These are phyloP conservation scores for Tribolium castaneum DNA, from an alignment of 1,140 invertebrate species.

Conservation along the genomic window DNA sequence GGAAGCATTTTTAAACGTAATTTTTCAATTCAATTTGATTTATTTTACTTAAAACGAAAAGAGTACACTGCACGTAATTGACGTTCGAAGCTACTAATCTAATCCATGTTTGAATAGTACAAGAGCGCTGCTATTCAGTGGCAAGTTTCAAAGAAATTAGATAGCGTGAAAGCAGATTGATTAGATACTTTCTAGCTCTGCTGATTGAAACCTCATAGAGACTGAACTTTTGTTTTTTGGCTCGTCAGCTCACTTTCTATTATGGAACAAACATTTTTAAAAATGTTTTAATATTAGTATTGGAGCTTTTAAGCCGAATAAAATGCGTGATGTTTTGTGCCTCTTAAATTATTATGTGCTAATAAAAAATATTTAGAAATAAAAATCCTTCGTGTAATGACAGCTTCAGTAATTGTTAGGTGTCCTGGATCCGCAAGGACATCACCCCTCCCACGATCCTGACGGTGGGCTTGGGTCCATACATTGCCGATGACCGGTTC, in stretches of 20 bases:
- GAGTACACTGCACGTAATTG: background rate
- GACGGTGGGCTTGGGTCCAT: slow-evolving; percentile 76
- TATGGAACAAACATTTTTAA: background rate
- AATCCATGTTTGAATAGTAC: background rate
- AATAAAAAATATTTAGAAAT: too few relatives aligned
- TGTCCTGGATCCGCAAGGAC: slow-evolving; percentile 75
- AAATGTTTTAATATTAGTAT: too few relatives aligned
- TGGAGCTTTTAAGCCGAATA: too few relatives aligned
- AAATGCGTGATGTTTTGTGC: too few relatives aligned
- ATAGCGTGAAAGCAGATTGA: background rate
- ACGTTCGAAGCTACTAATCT: background rate
- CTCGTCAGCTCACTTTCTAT: background rate
- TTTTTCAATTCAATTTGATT: too few relatives aligned
- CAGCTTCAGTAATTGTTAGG: slow-evolving; percentile 63
- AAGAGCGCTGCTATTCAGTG: background rate
- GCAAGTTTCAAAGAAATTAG: background rate
- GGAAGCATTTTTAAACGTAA: too few relatives aligned
- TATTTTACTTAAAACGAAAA: background rate
- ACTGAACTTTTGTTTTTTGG: background rate
- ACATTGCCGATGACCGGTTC: slow-evolving; percentile 78
- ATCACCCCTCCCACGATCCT: slow-evolving; percentile 75
- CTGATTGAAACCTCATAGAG: background rate
- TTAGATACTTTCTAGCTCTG: background rate
- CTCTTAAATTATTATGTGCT: too few relatives aligned
- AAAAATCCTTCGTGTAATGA: background rate